Evolutionary conservation across 2,113 vertebrate genomes (phyloP), one percentile per base, ranked within the genome.

Genomic region (Hypocryptadius cinnamomeus): DNA sequence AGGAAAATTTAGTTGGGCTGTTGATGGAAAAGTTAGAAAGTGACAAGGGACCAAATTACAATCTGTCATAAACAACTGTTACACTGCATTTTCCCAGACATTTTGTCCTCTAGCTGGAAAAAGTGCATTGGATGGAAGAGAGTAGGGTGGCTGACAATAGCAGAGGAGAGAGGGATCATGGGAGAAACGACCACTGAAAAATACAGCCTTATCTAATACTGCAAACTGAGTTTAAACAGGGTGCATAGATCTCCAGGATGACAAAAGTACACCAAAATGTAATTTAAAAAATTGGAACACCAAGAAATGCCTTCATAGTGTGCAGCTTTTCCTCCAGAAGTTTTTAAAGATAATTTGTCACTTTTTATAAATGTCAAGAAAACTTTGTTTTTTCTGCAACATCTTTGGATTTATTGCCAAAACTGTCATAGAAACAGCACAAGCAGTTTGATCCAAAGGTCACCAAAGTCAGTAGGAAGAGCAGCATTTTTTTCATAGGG

Each of bases 361-460:
- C 25, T 76, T 94, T 66, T 64, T 83, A 83, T 78, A 92, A 57
- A 74, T 63, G 72, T 92, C 90, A 81, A 79, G 48, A 88, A 79
- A 94, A 64, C 37, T 86, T 78, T 76, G 64, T 65, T 94, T 94
- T 86, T 4, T 31, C 82, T 87, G 31, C 23, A 94, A 68, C 28
- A 57, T 86, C 76, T 78, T 80, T 71, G 56, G 48, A 60, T 92
- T 76, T 93, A 48, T 74, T 95, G 72, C 65, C 44, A 81, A 72
- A 91, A 64, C 44, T 84, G 65, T 65, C 82, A 86, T 3, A 74
- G 85, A 91, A 90, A 71, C 14, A 31, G 37, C 64, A 45, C 14
- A 28, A 74, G 21, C 45, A 72, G 19, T 45, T 87, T 83, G 77
- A 95, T 93, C n/a, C 60, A 94, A 96, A 96, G 85, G 93, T 85